A percentile compares a stretch with the other conserved stretches of the same genome.
Evolutionary conservation across 1,140 invertebrate genomes (phyloP).

Genomic region (Polyergus mexicanus): DNA sequence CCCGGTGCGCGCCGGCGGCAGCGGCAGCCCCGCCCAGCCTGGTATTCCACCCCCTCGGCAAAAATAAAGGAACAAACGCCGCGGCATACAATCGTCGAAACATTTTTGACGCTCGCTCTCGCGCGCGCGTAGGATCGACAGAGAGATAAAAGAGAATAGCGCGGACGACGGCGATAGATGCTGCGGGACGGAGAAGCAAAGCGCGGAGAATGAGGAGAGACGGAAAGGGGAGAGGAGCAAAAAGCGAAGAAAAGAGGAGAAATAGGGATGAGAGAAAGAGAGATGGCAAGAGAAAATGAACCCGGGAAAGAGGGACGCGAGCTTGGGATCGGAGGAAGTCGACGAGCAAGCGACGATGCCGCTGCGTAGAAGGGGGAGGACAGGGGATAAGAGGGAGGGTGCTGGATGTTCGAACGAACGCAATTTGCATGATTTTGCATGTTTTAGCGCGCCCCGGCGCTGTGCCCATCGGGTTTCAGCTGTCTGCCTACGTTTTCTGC

Average conservation of each 20-base stretch:
- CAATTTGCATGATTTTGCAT: conserved; percentile 87
- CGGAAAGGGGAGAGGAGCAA: conserved; percentile 57
- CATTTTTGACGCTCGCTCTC: conserved; percentile 83
- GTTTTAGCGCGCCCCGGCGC: conserved; percentile 84
- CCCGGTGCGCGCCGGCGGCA: conserved; percentile 77
- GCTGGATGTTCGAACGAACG: conserved; percentile 80
- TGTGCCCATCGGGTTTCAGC: conserved; percentile 82
- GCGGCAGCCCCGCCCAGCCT: conserved; percentile 82
- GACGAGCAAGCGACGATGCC: conserved; percentile 53
- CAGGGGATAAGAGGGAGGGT: conserved; percentile 32
- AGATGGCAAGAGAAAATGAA: neutral
- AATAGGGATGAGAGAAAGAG: conserved; percentile 54
- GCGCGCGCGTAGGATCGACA: conserved; percentile 52
- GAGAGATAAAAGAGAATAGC: neutral
- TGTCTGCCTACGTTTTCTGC: conserved; percentile 84
- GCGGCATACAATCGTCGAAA: conserved; percentile 84
- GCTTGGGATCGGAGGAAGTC: conserved; percentile 65
- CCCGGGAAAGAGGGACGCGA: conserved; percentile 55
- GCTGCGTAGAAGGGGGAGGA: conserved; percentile 2
- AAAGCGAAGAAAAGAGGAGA: neutral
- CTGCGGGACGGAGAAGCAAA: conserved; percentile 36
- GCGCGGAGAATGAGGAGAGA: conserved; percentile 54
- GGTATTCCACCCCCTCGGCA: conserved; percentile 82
- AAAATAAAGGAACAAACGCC: conserved; percentile 85
- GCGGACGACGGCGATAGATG: neutral